Percentiles rank a stretch among this genome's conserved stretches.
phyloP scores from a whole-genome alignment of 1,140 invertebrate species.

The Babylonia areolata region DNA sequence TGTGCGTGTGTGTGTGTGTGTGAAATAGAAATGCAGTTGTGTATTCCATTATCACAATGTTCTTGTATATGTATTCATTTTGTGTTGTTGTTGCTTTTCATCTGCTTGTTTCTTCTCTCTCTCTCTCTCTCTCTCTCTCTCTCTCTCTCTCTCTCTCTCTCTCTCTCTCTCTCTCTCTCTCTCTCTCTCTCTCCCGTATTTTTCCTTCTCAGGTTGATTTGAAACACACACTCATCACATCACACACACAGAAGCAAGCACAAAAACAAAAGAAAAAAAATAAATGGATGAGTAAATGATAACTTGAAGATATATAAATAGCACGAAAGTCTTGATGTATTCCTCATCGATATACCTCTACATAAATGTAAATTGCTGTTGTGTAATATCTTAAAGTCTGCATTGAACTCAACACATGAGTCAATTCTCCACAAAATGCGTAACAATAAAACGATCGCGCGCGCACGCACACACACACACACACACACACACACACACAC shows the following conservation, averaged over 20 bases:
- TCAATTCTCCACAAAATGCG: background rate
- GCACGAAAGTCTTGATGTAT: background rate
- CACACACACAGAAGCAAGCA: no score
- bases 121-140: no score
- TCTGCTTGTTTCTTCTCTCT: no score
- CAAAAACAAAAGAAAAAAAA: background rate
- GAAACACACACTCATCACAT: background rate
- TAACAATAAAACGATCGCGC: background rate
- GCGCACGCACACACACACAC: background rate
- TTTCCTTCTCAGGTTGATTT: background rate
- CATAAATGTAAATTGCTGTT: background rate
- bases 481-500: slow-evolving; percentile 23
- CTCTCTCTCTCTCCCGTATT: background rate
- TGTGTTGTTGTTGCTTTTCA: no score
- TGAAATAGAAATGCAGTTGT: no score
- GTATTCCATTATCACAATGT: no score
- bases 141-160: background rate
- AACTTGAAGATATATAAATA: background rate
- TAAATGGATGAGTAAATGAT: background rate
- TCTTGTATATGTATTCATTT: no score
- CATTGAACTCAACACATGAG: background rate
- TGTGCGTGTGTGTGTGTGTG: background rate
- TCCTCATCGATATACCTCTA: background rate
- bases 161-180: background rate
- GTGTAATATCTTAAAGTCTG: no score